Conservation (phyloP, 1,140 invertebrate species). For the Onthophagus taurus region DNA sequence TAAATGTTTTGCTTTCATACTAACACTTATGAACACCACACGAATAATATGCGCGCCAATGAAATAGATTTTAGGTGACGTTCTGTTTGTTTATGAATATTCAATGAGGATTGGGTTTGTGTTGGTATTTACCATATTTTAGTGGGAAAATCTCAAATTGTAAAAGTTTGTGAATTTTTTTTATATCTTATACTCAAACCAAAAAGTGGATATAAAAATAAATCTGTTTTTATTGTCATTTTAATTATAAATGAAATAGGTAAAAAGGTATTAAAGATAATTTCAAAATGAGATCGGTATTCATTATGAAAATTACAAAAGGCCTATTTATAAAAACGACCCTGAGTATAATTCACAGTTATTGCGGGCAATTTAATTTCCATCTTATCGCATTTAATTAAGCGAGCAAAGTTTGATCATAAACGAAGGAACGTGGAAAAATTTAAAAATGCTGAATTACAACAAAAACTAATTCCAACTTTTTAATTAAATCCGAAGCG, state of each 20-base stretch:
- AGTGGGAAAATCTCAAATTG: too few species aligned
- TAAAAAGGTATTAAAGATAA: neutral
- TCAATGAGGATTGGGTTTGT: too few species aligned
- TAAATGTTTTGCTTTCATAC: too few species aligned
- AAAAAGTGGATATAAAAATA: too few species aligned
- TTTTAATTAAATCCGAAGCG: constrained; percentile 37
- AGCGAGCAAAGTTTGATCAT: constrained; percentile 10
- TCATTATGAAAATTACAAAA: neutral
- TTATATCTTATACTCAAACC: too few species aligned
- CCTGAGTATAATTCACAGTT: neutral
- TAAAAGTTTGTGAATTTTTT: too few species aligned
- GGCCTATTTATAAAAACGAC: neutral
- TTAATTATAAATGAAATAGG: neutral
- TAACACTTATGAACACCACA: too few species aligned
- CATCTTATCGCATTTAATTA: constrained; percentile 15
- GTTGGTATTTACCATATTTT: too few species aligned
- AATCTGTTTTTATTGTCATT: too few species aligned
- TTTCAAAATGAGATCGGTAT: neutral
- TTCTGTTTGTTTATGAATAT: too few species aligned
- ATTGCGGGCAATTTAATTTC: constrained; percentile 7
- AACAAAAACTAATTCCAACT: constrained; percentile 39
- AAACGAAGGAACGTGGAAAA: constrained; percentile 27
- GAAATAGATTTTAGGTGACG: too few species aligned
- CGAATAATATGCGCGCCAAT: too few species aligned
- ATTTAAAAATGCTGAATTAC: constrained; percentile 38